Evolutionary conservation across 1,140 invertebrate genomes (phyloP).

Genomic region (Pseudomyrmex sp.): DNA sequence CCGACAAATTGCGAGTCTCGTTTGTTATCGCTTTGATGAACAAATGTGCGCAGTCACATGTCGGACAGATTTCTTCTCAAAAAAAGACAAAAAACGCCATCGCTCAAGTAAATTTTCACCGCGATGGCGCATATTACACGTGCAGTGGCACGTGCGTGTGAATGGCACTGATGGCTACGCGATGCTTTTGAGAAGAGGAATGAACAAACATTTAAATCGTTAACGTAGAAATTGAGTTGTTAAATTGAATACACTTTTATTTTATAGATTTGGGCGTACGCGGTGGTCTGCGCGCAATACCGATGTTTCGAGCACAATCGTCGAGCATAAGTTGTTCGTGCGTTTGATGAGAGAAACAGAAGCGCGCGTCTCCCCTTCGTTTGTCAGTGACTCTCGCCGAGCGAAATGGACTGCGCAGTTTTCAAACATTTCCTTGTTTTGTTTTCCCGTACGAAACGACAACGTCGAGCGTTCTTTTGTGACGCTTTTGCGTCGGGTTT

Average conservation of each 20-base stretch:
- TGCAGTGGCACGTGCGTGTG: background rate
- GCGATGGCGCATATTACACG: no score
- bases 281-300: background rate
- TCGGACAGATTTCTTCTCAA: background rate
- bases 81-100: background rate
- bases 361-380: slow-evolving; percentile 4
- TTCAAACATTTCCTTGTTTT: slow-evolving; percentile 1
- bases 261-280: background rate
- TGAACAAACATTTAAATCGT: slow-evolving; percentile 23
- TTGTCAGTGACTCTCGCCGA: slow-evolving; percentile 16
- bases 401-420: slow-evolving; percentile 9
- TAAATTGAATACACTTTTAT: slow-evolving; percentile 45
- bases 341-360: slow-evolving; percentile 6
- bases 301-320: slow-evolving; percentile 16
- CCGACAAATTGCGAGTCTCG: no score
- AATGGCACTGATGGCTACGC: background rate
- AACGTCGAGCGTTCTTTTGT: background rate
- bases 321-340: slow-evolving; percentile 35
- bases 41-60: background rate
- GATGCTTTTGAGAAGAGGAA: background rate
- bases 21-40: background rate
- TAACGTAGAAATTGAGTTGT: slow-evolving; percentile 44
- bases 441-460: background rate
- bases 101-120: background rate
- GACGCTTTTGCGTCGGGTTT: no score